phyloP scores from a whole-genome alignment of 2,113 vertebrate species.

The Vulpes ferrilata region DNA sequence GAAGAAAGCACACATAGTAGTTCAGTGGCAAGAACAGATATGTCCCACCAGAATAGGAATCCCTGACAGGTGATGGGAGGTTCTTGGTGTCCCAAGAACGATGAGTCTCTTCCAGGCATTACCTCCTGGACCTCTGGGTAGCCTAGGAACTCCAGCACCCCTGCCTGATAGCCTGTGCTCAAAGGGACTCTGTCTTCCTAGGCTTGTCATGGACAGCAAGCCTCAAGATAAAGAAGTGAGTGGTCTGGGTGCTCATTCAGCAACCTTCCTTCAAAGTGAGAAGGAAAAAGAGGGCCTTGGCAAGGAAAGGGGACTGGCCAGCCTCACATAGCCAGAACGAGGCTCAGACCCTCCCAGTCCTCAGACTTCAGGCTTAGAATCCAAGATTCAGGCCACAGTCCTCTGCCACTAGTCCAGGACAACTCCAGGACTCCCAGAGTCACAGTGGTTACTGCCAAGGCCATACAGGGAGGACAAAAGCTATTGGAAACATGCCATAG shows the following conservation, averaged over 20 bases:
- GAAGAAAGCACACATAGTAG: not conserved
- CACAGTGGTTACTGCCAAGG: not conserved
- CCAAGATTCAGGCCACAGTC: not conserved
- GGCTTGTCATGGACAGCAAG: conserved; percentile 12
- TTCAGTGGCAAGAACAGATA: not conserved
- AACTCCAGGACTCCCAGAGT: not conserved
- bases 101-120: conserved; percentile 61
- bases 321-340: not conserved
- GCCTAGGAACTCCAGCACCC: conserved; percentile 4
- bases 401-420: too few relatives aligned
- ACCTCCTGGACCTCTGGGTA: not conserved
- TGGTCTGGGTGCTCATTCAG: not conserved
- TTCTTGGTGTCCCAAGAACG: conserved; percentile 16
- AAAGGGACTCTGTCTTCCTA: conserved; percentile 53
- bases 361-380: not conserved
- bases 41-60: not conserved
- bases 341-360: not conserved
- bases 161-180: conserved; percentile 16
- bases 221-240: not conserved
- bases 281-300: not conserved
- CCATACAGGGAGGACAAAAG: not conserved
- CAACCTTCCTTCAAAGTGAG: not conserved
- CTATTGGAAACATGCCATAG: not conserved
- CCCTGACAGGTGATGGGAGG: conserved; percentile 8
- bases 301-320: not conserved